Evolutionary conservation across 2,113 vertebrate genomes (phyloP), one percentile per base, ranked within the genome.

Genomic region (Arenaria interpres): DNA sequence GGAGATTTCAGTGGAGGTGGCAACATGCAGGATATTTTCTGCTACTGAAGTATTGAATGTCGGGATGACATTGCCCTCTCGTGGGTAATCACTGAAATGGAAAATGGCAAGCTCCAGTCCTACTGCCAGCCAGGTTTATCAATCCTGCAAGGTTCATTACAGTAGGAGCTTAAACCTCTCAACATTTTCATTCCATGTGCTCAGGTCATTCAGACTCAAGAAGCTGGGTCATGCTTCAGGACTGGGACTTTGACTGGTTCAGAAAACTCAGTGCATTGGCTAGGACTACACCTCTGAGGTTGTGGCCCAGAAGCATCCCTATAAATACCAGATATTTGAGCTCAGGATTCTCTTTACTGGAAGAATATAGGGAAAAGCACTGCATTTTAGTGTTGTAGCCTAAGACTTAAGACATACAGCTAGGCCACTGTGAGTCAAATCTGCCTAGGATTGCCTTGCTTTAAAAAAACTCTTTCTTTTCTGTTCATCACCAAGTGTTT

Each of bases 51-150:
- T 13, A 7, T 3, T 50, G 37, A 95, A 90, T 50, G n/a, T 1
- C 74, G 48, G 95, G 90, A 81, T 96, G 39, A 89, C 78, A 96
- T 79, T 92, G 97, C 96, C 97, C 97, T 96, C 97, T 96, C 9
- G 96, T 97, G 97, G 97, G 56, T 82, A 91, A 64, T 12, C 4
- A n/a, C 56, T 35, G 85, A 64, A 96, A 56, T 54, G 35, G 73
- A 69, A 88, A 66, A 71, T 1, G 3, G 43, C 18, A 39, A 82
- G 3, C 45, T 32, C 30, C 14, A 32, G 37, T 14, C 20, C 18
- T 33, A 7, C 6, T 16, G 33, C 19, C 7, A 3, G 39, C 9
- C 12, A 14, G 8, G 6, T 68, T 56, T 50, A 21, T 24, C 56
- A 62, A 75, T 37, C 23, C 51, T 12, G 6, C 5, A 32, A 69